phyloP scores from a whole-genome alignment of 2,113 vertebrate genomes.

The Ciconia stormi region DNA sequence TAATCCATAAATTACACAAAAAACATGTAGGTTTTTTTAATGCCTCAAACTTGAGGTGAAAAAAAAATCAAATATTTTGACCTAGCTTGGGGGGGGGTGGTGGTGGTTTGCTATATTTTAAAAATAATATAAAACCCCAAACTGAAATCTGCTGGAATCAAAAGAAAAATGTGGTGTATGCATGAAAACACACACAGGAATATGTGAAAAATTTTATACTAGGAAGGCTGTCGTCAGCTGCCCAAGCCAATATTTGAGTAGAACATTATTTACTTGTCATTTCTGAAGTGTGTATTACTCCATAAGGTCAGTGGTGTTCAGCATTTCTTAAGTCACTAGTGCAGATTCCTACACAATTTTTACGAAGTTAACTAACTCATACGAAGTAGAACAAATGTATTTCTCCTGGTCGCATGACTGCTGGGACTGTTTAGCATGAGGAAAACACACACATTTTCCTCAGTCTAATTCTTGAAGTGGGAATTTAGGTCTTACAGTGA shows the following conservation, averaged over 20 bases:
- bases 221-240: background rate
- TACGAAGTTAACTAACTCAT: fast-evolving
- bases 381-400: background rate
- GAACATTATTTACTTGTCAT: background rate
- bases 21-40: background rate
- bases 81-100: background rate
- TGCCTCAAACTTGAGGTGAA: background rate
- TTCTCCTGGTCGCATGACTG: background rate
- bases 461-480: background rate
- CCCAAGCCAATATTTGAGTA: background rate
- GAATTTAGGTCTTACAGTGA: background rate
- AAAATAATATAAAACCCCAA: background rate
- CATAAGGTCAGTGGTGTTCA: background rate
- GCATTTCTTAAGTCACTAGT: background rate
- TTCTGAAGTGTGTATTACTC: background rate
- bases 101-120: background rate
- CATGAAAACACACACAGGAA: background rate
- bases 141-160: background rate
- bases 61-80: background rate
- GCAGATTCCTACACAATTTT: background rate
- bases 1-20: constrained; percentile 11
- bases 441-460: background rate
- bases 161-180: background rate
- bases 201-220: background rate
- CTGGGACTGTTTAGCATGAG: background rate